phyloP scores from a whole-genome alignment of 2,113 vertebrate genomes.

The Protobothrops mucrosquamatus region DNA sequence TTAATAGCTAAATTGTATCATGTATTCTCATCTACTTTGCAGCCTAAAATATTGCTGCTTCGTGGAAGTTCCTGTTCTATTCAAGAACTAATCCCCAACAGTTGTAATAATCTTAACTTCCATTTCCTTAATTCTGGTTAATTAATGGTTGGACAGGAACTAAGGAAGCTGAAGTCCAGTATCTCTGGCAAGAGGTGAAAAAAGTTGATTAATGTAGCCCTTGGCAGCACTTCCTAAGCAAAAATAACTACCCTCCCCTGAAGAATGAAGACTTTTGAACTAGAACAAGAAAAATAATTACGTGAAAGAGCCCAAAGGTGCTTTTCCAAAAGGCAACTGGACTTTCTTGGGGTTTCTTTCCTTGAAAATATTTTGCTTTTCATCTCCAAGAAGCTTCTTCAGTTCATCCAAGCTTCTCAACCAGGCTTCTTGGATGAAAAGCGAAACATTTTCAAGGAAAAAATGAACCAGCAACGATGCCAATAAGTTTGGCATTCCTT shows the following conservation, averaged over 20 bases:
- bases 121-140: not conserved
- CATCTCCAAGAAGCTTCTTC: not conserved
- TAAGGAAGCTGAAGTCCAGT: not conserved
- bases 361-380: not conserved
- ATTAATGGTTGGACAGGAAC: not conserved
- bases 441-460: not conserved
- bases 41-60: not conserved
- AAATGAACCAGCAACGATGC: not conserved
- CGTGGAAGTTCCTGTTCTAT: not conserved
- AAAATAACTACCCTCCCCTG: not conserved
- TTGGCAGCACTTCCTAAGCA: not conserved
- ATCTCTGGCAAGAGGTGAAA: not conserved
- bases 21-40: not conserved
- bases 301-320: not conserved
- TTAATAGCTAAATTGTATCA: not conserved
- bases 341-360: not conserved
- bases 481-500: not conserved
- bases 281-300: not conserved
- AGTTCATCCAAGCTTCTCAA: not conserved
- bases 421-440: not conserved
- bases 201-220: not conserved
- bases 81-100: not conserved
- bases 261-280: not conserved
- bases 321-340: not conserved
- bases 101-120: not conserved